Percentiles rank a stretch among this genome's conserved stretches.
Conservation (phyloP, 2,797 vertebrate species). For the Halcyon chelicuti region DNA sequence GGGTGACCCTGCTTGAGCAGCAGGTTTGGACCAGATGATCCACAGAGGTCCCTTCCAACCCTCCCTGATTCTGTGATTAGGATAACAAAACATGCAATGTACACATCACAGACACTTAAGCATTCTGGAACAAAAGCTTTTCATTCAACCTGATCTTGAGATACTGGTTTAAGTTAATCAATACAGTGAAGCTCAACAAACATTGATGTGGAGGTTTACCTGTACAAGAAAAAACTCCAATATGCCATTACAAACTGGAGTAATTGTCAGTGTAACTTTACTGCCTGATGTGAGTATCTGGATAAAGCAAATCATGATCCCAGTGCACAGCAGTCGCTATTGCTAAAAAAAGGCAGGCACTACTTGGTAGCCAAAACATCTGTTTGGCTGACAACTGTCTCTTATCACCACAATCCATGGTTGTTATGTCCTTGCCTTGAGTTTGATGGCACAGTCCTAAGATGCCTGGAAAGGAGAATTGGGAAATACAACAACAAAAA, state of each 20-base stretch:
- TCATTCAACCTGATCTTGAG: neutral
- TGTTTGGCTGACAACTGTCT: neutral
- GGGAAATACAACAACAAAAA: neutral
- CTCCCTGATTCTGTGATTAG: neutral
- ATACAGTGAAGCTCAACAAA: neutral
- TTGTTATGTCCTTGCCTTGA: neutral
- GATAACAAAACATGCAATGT: neutral
- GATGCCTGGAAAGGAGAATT: neutral
- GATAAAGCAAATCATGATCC: neutral
- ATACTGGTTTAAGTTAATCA: neutral
- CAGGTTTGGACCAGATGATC: neutral
- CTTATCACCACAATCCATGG: neutral
- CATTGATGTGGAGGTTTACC: neutral
- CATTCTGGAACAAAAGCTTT: neutral
- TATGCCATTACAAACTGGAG: neutral
- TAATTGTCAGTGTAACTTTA: neutral
- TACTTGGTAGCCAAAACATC: neutral
- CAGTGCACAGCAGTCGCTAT: neutral
- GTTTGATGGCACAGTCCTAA: neutral
- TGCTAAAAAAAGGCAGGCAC: neutral
- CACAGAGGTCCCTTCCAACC: neutral
- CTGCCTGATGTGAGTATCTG: neutral
- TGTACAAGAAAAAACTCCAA: neutral
- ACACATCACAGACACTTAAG: neutral
- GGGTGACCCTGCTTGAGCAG: neutral